A percentile compares a stretch with the other conserved stretches of the same genome.
phyloP scores from a whole-genome alignment of 1,140 invertebrate species.

The Cardiocondyla obscurior region DNA sequence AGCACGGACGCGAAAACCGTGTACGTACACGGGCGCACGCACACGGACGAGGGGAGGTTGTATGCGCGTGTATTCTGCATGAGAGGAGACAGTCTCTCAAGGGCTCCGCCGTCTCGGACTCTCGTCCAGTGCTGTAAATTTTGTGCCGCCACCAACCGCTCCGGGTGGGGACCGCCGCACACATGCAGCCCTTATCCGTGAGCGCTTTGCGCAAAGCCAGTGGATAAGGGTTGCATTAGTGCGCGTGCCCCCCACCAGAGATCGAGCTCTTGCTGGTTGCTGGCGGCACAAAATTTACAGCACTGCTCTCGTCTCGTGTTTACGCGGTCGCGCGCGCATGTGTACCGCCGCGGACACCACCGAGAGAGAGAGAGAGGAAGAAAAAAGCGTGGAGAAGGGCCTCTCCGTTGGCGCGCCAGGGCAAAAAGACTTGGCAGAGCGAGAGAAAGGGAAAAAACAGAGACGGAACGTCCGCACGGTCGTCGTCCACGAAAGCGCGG shows the following conservation, averaged over 20 bases:
- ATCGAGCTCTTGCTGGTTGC: no score
- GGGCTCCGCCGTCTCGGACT: constrained; percentile 20
- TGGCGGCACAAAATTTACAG: no score
- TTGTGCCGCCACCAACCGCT: no score
- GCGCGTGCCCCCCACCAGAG: no score
- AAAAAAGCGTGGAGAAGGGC: background rate
- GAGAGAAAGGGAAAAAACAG: constrained; percentile 3
- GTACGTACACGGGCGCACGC: background rate
- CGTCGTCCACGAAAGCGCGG: constrained; percentile 24
- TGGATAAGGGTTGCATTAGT: no score
- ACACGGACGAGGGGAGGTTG: background rate
- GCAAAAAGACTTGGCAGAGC: constrained; percentile 20
- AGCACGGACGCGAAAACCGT: background rate
- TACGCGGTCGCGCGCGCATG: constrained; percentile 9
- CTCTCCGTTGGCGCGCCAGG: background rate
- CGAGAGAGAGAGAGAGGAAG: background rate
- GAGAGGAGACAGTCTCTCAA: constrained; percentile 39
- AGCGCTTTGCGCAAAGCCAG: no score
- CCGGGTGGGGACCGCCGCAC: no score
- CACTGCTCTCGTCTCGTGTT: background rate
- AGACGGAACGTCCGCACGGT: constrained; percentile 34
- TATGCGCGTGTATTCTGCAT: background rate
- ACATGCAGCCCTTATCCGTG: no score
- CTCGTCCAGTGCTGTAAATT: no score
- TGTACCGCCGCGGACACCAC: background rate